A percentile compares a stretch with the other conserved stretches of the same genome.
These are phyloP conservation scores for Aplodontia rufa DNA, from an alignment of 2,113 vertebrate species.

Conservation along the genomic window DNA sequence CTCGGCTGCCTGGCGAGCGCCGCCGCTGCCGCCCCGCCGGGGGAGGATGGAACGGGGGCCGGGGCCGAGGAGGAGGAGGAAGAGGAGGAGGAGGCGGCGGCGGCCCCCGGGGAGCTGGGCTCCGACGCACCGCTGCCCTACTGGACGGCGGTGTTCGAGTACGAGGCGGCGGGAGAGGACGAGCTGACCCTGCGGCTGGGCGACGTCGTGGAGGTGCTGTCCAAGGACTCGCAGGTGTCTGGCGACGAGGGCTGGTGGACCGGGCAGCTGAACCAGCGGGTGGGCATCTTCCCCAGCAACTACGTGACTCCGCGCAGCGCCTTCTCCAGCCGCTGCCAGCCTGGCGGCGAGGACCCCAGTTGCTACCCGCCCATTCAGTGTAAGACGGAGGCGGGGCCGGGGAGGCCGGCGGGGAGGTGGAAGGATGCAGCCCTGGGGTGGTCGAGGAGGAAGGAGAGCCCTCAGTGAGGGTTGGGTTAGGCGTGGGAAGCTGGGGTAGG, in stretches of 20 bases:
- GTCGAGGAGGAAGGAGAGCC: not conserved
- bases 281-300: conserved; percentile 97
- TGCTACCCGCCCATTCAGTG: conserved; percentile 85
- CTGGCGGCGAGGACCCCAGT: conserved; percentile 79
- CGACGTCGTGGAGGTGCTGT: conserved; percentile 95
- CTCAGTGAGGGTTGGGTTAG: not conserved
- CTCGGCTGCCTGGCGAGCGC: conserved; percentile 83
- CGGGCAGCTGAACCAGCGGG: conserved; percentile 93
- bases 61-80: conserved; percentile 80
- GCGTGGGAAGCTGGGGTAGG: not conserved
- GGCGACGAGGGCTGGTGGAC: conserved; percentile 98
- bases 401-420: not conserved
- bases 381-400: conserved; percentile 78
- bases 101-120: conserved; percentile 72
- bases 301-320: conserved; percentile 92
- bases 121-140: conserved; percentile 77
- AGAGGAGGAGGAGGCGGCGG: conserved; percentile 74
- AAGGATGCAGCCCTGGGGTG: not conserved
- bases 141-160: conserved; percentile 98
- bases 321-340: conserved; percentile 85
- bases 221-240: conserved; percentile 95
- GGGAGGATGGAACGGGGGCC: conserved; percentile 74
- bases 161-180: conserved; percentile 95
- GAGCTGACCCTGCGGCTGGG: conserved; percentile 95
- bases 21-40: conserved; percentile 63